Percentiles rank a stretch among this genome's conserved stretches.
These are phyloP conservation scores for Anser cygnoides DNA, from an alignment of 2,113 vertebrate species.

Conservation along the genomic window DNA sequence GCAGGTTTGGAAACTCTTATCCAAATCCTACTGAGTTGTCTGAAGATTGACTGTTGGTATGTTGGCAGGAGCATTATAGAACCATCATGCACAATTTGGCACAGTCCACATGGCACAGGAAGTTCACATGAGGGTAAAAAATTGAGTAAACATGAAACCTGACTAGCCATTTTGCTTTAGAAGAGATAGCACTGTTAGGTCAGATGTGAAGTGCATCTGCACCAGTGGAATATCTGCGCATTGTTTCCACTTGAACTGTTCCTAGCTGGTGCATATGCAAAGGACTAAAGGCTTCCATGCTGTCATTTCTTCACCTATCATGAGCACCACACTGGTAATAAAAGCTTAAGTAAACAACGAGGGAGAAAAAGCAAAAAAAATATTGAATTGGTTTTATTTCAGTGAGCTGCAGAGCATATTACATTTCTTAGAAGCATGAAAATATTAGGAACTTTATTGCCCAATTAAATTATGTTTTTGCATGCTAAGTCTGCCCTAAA, in stretches of 20 bases:
- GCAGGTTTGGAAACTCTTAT: background rate
- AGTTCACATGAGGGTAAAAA: background rate
- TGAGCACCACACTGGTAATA: background rate
- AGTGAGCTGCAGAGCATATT: constrained; percentile 22
- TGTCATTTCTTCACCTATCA: background rate
- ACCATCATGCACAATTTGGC: background rate
- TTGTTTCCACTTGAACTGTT: background rate
- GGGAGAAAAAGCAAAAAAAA: background rate
- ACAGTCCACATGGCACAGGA: background rate
- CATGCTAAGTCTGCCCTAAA: constrained; percentile 19
- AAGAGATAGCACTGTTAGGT: background rate
- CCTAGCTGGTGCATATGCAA: background rate
- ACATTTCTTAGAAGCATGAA: constrained; percentile 49
- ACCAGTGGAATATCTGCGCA: background rate
- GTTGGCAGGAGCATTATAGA: background rate
- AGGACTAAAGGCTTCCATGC: background rate
- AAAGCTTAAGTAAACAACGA: constrained; percentile 50
- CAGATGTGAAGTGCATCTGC: background rate
- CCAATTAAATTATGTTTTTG: constrained; percentile 60
- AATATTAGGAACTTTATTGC: constrained; percentile 50
- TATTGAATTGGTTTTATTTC: constrained; percentile 42
- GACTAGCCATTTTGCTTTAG: background rate
- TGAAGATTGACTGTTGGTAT: background rate
- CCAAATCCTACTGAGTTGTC: background rate
- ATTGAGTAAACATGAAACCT: background rate